phyloP scores from a whole-genome alignment of 2,797 vertebrate genomes.

The Bufotes viridis region DNA sequence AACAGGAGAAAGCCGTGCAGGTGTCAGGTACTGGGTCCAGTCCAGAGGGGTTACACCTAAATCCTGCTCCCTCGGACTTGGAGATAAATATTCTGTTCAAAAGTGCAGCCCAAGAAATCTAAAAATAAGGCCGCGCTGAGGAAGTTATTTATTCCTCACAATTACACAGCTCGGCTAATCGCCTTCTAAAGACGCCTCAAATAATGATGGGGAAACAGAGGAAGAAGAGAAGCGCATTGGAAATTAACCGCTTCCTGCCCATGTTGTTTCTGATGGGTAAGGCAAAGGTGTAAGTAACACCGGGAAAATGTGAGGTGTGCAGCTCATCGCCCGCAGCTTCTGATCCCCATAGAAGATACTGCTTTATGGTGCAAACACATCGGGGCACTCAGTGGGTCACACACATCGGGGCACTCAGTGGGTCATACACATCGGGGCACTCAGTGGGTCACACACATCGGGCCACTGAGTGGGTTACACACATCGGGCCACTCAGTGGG shows the following conservation, averaged over 20 bases:
- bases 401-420: too few species aligned
- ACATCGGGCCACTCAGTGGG: too few species aligned
- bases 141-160: slow-evolving; percentile 42
- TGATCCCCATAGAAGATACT: too few species aligned
- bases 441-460: too few species aligned
- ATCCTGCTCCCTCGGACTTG: neutral
- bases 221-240: neutral
- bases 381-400: too few species aligned
- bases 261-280: neutral
- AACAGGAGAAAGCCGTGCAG: neutral
- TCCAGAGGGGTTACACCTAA: neutral
- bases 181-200: neutral
- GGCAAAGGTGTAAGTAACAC: neutral
- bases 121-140: slow-evolving; percentile 21
- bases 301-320: too few species aligned
- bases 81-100: slow-evolving; percentile 18
- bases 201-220: neutral
- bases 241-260: neutral
- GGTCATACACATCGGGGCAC: too few species aligned
- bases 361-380: too few species aligned
- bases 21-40: neutral
- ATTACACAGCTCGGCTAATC: slow-evolving; percentile 24
- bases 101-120: slow-evolving; percentile 4
- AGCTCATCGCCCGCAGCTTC: neutral
- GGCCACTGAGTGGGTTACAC: too few species aligned